phyloP scores from a whole-genome alignment of 1,140 invertebrate genomes.

The Choristoneura fumiferana region DNA sequence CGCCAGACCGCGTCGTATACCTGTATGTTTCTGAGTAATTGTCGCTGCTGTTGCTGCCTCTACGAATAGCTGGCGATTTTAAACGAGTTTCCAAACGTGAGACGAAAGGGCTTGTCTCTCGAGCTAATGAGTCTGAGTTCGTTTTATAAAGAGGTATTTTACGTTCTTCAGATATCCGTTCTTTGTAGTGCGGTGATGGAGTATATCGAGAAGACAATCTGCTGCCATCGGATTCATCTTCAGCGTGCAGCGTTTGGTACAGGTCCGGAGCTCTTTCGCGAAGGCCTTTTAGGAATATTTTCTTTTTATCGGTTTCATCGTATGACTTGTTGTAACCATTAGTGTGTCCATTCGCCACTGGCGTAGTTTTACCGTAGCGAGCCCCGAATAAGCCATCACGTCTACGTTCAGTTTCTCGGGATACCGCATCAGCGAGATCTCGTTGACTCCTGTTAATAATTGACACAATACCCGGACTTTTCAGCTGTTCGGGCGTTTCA shows the following conservation, averaged over 20 bases:
- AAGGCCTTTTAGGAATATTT: constrained; percentile 85
- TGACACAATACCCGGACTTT: constrained; percentile 90
- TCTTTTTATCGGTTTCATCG: constrained; percentile 81
- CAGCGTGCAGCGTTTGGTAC: constrained; percentile 83
- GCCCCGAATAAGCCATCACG: constrained; percentile 75
- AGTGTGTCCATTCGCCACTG: constrained; percentile 67
- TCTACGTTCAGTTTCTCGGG: constrained; percentile 69
- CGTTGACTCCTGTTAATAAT: constrained; percentile 89
- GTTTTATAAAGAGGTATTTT: constrained; percentile 72
- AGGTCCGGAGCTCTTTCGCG: constrained; percentile 87
- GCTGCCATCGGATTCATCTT: constrained; percentile 78
- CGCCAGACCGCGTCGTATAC: constrained; percentile 82
- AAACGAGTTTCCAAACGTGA: constrained; percentile 66
- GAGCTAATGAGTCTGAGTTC: constrained; percentile 71
- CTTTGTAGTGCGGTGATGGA: constrained; percentile 69
- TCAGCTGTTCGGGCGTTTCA: constrained; percentile 85
- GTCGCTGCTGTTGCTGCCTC: constrained; percentile 82
- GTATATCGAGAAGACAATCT: constrained; percentile 69
- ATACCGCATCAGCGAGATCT: constrained; percentile 81
- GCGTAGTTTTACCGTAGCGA: constrained; percentile 78
- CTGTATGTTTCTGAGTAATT: constrained; percentile 85
- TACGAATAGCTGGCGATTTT: constrained; percentile 68
- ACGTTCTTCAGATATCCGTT: constrained; percentile 62
- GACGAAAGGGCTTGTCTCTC: constrained; percentile 72
- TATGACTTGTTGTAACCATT: constrained; percentile 67